Percentiles rank a stretch among this genome's conserved stretches.
Evolutionary conservation across 2,113 vertebrate genomes (phyloP).

Genomic region (Callorhinus ursinus): DNA sequence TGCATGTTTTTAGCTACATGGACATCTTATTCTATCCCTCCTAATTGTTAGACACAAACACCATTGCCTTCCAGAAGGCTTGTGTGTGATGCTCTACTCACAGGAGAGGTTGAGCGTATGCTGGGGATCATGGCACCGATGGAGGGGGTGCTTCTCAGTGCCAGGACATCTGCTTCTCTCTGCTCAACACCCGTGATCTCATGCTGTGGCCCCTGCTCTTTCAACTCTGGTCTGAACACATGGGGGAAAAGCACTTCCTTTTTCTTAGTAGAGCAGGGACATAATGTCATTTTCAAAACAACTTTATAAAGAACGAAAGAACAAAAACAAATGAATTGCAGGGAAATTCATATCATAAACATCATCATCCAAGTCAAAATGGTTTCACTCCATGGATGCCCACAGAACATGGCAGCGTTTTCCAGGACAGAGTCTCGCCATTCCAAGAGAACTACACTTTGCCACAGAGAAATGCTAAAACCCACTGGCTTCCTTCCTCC

Average conservation of each 20-base stretch:
- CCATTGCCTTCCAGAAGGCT: neutral
- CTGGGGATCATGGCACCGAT: fast-evolving
- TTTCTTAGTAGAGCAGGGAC: neutral
- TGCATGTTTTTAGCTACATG: neutral
- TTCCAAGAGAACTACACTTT: fast-evolving
- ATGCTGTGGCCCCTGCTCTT: neutral
- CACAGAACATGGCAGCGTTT: too few relatives aligned
- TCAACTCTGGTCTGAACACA: neutral
- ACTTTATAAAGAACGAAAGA: neutral
- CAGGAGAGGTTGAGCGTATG: fast-evolving
- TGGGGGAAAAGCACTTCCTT: neutral
- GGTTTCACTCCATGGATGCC: fast-evolving
- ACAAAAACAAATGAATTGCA: neutral
- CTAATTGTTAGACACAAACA: neutral
- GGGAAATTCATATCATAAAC: neutral
- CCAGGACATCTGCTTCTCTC: too few relatives aligned
- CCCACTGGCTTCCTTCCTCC: neutral
- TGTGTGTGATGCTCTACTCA: too few relatives aligned
- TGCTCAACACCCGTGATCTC: too few relatives aligned
- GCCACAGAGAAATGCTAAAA: neutral
- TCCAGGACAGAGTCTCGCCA: neutral
- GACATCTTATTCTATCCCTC: neutral
- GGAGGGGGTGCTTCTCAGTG: fast-evolving
- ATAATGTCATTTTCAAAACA: neutral
- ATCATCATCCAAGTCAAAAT: neutral